phyloP scores from a whole-genome alignment of 2,888 invertebrate genomes.

The Hemistola chrysoprasaria region DNA sequence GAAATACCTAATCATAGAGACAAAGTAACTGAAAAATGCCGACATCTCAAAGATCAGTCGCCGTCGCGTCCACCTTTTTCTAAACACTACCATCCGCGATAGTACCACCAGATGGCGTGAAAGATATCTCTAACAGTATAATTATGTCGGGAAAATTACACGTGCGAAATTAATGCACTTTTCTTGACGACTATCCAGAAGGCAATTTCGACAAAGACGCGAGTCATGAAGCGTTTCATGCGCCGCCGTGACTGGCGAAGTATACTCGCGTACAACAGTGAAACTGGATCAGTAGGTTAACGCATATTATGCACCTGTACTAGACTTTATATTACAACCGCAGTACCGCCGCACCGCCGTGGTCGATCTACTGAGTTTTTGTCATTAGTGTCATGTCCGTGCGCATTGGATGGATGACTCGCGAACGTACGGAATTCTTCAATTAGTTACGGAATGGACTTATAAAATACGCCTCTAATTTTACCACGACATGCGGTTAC shows the following conservation, averaged over 20 bases:
- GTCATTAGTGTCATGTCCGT: slow-evolving; percentile 21
- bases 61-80: too few species aligned
- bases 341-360: slow-evolving; percentile 10
- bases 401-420: slow-evolving; percentile 13
- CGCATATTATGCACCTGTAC: slow-evolving; percentile 21
- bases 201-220: slow-evolving; percentile 40
- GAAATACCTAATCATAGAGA: too few species aligned
- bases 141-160: slow-evolving; percentile 5
- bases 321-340: slow-evolving; percentile 20
- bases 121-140: slow-evolving; percentile 17
- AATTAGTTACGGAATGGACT: slow-evolving; percentile 9
- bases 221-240: slow-evolving; percentile 37
- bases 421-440: slow-evolving; percentile 8
- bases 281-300: slow-evolving; percentile 35
- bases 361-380: slow-evolving; percentile 28
- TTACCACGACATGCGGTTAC: too few species aligned
- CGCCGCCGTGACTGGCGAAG: slow-evolving; percentile 30
- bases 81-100: slow-evolving; percentile 20
- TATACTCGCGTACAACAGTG: slow-evolving; percentile 24
- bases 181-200: slow-evolving; percentile 26
- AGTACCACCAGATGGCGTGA: slow-evolving; percentile 18
- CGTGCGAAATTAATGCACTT: slow-evolving; percentile 19
- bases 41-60: neutral
- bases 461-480: neutral
- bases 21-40: too few species aligned